Percentiles rank a stretch among this genome's conserved stretches.
These are phyloP conservation scores for Rhopalosiphum maidis DNA, from an alignment of 1,140 invertebrate genomes.

Conservation along the genomic window DNA sequence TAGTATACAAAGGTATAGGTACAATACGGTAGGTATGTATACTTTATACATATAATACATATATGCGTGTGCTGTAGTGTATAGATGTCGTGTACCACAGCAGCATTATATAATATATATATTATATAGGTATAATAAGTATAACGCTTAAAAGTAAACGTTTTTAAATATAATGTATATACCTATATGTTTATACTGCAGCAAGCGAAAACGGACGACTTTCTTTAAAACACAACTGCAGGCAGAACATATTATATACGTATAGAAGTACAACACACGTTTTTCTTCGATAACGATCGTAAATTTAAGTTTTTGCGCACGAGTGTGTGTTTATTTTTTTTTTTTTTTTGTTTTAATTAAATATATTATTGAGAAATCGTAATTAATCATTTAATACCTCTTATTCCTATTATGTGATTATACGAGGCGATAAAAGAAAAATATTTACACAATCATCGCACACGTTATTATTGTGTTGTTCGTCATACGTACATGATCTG, in stretches of 20 bases:
- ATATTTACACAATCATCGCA: not conserved
- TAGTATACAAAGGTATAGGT: no score
- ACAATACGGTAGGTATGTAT: no score
- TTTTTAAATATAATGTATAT: not conserved
- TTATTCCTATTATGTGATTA: not conserved
- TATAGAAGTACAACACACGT: not conserved
- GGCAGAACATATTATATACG: not conserved
- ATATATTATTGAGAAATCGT: slow-evolving; percentile 19
- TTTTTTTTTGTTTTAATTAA: slow-evolving; percentile 2
- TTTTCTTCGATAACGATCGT: slow-evolving; percentile 18
- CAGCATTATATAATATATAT: not conserved
- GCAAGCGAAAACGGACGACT: not conserved
- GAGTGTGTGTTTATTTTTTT: no score
- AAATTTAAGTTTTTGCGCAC: not conserved
- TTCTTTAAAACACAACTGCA: slow-evolving; percentile 20
- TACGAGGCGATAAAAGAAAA: not conserved
- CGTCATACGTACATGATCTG: not conserved
- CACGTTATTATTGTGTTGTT: not conserved
- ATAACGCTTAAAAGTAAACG: not conserved
- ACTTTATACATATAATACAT: no score
- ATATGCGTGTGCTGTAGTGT: no score
- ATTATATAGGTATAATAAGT: not conserved
- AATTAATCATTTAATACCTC: slow-evolving; percentile 42
- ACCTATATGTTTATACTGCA: not conserved
- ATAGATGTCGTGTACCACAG: not conserved